These are phyloP conservation scores for Apistogramma diplotaenia DNA, from an alignment of 2,113 vertebrate genomes.

Conservation along the genomic window DNA sequence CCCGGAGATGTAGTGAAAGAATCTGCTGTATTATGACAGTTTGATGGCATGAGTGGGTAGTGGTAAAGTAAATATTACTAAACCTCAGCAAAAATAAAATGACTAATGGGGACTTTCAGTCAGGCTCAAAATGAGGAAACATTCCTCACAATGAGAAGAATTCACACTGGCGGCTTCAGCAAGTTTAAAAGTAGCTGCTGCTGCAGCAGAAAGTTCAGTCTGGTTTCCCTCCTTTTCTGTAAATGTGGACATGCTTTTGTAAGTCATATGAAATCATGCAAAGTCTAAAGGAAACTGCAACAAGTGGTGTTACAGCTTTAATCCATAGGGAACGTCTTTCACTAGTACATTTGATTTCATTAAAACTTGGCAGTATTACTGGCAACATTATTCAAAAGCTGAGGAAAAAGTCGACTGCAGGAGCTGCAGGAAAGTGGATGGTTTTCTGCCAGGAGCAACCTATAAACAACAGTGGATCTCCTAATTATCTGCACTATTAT, in stretches of 20 bases:
- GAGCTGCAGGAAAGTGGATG: background rate
- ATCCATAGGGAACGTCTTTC: background rate
- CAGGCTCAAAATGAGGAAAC: background rate
- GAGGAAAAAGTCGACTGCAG: background rate
- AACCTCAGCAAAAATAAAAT: background rate
- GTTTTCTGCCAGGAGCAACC: background rate
- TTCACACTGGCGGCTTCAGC: slow-evolving; percentile 9
- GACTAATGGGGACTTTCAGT: slow-evolving; percentile 15
- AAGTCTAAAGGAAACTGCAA: background rate
- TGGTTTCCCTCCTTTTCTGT: background rate
- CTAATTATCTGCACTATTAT: slow-evolving; percentile 15
- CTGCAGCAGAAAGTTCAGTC: background rate
- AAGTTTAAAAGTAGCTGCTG: background rate
- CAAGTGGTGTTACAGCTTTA: background rate
- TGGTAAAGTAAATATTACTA: slow-evolving; percentile 21
- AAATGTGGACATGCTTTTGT: background rate
- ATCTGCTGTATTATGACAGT: slow-evolving; percentile 19
- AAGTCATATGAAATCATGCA: background rate
- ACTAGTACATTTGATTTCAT: background rate
- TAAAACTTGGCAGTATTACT: background rate
- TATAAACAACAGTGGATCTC: background rate
- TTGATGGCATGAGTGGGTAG: slow-evolving; percentile 5
- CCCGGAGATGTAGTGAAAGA: background rate
- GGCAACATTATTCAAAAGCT: background rate
- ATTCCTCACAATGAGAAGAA: background rate